A percentile compares a stretch with the other conserved stretches of the same genome.
Evolutionary conservation across 35 echinoderm and acorn worm species (phyloP).

Genomic region (Patiria miniata): DNA sequence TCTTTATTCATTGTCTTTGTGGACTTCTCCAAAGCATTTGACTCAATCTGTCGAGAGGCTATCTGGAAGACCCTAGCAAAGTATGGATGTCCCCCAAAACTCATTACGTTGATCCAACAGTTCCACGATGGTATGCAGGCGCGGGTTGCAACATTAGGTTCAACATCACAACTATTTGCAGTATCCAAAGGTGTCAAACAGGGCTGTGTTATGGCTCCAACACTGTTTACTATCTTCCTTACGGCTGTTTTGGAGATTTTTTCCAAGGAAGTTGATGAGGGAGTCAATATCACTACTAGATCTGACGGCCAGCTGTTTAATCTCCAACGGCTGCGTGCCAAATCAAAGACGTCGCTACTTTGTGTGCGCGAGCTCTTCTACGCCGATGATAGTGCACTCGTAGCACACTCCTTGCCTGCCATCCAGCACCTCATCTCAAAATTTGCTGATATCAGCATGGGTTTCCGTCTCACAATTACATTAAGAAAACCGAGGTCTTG

Average conservation of each 20-base stretch:
- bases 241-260: slow-evolving; percentile 30
- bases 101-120: slow-evolving; percentile 34
- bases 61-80: slow-evolving; percentile 44
- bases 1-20: slow-evolving; percentile 27
- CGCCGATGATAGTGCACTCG: neutral
- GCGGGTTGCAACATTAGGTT: neutral
- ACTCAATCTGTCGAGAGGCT: slow-evolving; percentile 11
- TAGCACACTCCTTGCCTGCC: neutral
- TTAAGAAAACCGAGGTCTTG: no score
- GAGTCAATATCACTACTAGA: slow-evolving; percentile 24
- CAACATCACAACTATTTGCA: neutral
- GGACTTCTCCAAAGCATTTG: slow-evolving; percentile 38
- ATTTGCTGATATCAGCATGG: neutral
- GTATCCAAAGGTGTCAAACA: slow-evolving; percentile 38
- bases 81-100: slow-evolving; percentile 35
- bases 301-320: slow-evolving; percentile 48
- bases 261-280: neutral
- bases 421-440: neutral
- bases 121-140: slow-evolving; percentile 53
- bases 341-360: neutral
- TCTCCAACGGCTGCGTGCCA: neutral
- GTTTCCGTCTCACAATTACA: neutral
- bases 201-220: slow-evolving; percentile 46
- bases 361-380: slow-evolving; percentile 21
- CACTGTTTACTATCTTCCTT: slow-evolving; percentile 41